A percentile compares a stretch with the other conserved stretches of the same genome.
Evolutionary conservation across 2,797 vertebrate genomes (phyloP).

Genomic region (Tapirus indicus): DNA sequence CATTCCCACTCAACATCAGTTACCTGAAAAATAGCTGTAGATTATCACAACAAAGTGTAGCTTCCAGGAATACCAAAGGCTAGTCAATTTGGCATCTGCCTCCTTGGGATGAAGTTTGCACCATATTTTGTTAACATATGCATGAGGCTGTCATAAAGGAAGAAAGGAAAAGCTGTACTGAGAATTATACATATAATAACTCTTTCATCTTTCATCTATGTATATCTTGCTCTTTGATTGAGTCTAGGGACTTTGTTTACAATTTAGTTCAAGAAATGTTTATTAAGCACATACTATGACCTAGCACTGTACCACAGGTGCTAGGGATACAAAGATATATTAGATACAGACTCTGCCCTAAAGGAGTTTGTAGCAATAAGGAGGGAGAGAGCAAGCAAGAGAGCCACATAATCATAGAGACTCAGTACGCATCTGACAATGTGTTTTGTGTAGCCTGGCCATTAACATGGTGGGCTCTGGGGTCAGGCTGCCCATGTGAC

Average conservation of each 20-base stretch:
- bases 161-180: background rate
- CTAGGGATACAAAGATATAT: background rate
- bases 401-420: background rate
- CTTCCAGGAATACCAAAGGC: constrained; percentile 56
- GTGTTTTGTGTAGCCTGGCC: background rate
- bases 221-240: background rate
- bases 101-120: background rate
- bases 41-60: constrained; percentile 46
- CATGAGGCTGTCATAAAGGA: background rate
- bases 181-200: background rate
- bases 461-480: background rate
- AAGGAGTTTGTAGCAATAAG: background rate
- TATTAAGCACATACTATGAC: constrained; percentile 48
- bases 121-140: constrained; percentile 50
- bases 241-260: background rate
- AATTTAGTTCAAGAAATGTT: background rate
- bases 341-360: background rate
- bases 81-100: background rate
- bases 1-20: constrained; percentile 62
- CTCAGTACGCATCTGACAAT: fast-evolving
- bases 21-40: constrained; percentile 66
- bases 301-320: background rate
- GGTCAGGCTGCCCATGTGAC: background rate
- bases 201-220: background rate
- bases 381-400: background rate